phyloP scores from a whole-genome alignment of 2,888 invertebrate genomes.

The Saturnia japonica region DNA sequence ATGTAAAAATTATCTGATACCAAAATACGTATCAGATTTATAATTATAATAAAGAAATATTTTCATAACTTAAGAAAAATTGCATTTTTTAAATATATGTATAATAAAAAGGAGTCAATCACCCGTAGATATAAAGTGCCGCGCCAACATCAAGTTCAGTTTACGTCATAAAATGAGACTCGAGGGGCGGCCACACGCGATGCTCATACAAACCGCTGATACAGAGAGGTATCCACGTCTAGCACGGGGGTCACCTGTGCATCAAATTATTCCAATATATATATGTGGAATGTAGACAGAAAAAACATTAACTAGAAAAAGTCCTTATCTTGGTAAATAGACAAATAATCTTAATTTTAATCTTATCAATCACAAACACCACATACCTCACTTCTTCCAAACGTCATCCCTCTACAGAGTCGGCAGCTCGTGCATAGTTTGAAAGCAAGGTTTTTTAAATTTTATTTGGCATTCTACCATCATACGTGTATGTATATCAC shows the following conservation, averaged over 20 bases:
- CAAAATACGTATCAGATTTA: not conserved
- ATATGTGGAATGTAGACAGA: too few relatives aligned
- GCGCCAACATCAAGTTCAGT: constrained; percentile 6
- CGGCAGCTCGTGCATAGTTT: too few relatives aligned
- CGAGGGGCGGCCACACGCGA: constrained; percentile 28
- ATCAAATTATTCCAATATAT: not conserved
- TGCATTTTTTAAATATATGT: not conserved
- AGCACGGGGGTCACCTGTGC: not conserved
- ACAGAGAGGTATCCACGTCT: not conserved
- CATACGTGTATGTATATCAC: too few relatives aligned
- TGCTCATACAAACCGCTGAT: constrained; percentile 23
- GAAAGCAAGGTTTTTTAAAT: too few relatives aligned
- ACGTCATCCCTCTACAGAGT: too few relatives aligned
- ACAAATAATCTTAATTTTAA: too few relatives aligned
- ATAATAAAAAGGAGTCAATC: constrained; percentile 3
- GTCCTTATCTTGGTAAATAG: too few relatives aligned
- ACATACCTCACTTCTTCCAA: too few relatives aligned
- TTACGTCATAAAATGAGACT: constrained; percentile 22
- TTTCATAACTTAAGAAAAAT: not conserved
- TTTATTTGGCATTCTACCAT: too few relatives aligned
- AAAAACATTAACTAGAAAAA: too few relatives aligned
- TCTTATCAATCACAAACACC: too few relatives aligned
- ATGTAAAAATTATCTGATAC: not conserved
- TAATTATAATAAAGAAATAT: not conserved
- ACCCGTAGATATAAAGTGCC: constrained; percentile 14